A percentile compares a stretch with the other conserved stretches of the same genome.
These are phyloP conservation scores for Microtus ochrogaster DNA, from an alignment of 2,113 vertebrate species.

Conservation along the genomic window DNA sequence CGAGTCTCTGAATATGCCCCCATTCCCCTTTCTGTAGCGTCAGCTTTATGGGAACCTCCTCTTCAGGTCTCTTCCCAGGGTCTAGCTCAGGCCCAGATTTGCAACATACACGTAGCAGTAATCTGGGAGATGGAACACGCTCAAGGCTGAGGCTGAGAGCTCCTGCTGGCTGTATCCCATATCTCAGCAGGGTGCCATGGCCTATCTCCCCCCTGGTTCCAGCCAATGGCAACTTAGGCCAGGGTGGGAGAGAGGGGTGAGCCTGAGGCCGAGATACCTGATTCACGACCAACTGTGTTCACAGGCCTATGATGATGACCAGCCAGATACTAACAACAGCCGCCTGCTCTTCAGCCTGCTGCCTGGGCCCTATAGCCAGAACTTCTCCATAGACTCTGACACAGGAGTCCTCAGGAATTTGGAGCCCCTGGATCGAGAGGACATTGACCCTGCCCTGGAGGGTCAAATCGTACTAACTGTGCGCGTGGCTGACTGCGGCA, in stretches of 20 bases:
- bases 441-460: constrained; percentile 79
- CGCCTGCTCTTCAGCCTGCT: constrained; percentile 86
- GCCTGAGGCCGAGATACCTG: neutral
- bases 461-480: constrained; percentile 89
- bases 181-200: neutral
- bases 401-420: constrained; percentile 86
- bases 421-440: constrained; percentile 89
- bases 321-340: constrained; percentile 89
- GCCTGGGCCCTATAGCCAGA: constrained; percentile 85
- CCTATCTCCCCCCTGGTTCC: neutral
- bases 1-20: neutral
- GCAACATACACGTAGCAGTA: neutral
- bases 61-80: neutral
- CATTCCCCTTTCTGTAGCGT: neutral
- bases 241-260: neutral
- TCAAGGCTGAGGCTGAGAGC: neutral
- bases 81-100: neutral
- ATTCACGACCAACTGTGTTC: neutral
- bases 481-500: constrained; percentile 89
- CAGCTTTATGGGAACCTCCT: neutral
- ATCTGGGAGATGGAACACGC: neutral
- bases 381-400: constrained; percentile 89
- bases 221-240: neutral
- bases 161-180: neutral
- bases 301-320: constrained; percentile 92